Conservation (phyloP, 2,797 vertebrate genomes). For the Amblyraja radiata region DNA sequence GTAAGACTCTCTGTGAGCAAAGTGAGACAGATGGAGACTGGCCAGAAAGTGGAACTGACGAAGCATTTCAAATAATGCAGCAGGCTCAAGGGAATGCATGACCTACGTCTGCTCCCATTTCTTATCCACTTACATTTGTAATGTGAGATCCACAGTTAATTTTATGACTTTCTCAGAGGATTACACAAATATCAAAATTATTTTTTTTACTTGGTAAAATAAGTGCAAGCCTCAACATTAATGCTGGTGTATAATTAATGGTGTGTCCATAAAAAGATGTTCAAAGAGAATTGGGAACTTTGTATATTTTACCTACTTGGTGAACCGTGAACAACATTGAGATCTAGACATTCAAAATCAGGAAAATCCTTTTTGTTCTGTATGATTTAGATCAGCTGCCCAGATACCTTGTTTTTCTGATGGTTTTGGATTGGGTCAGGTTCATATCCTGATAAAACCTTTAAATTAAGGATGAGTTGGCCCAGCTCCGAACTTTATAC, state of each 20-base stretch:
- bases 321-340: neutral
- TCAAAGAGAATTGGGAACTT: neutral
- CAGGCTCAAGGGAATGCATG: too few species aligned
- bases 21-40: too few species aligned
- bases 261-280: neutral
- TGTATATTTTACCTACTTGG: neutral
- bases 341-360: neutral
- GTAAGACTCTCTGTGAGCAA: too few species aligned
- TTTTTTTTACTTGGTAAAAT: neutral
- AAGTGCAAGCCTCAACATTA: neutral
- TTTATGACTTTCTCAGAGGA: neutral
- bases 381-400: neutral
- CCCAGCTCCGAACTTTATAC: too few species aligned
- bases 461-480: too few species aligned
- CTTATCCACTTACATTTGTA: neutral
- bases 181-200: neutral
- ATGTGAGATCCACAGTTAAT: neutral
- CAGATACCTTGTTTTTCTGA: too few species aligned
- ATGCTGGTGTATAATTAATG: neutral
- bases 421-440: too few species aligned
- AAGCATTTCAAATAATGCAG: too few species aligned
- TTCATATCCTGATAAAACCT: too few species aligned
- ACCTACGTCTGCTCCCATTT: too few species aligned
- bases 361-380: neutral
- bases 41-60: too few species aligned